A percentile compares a stretch with the other conserved stretches of the same genome.
Conservation (phyloP, 2,888 invertebrate genomes). For the Drosophila melanosoma region DNA sequence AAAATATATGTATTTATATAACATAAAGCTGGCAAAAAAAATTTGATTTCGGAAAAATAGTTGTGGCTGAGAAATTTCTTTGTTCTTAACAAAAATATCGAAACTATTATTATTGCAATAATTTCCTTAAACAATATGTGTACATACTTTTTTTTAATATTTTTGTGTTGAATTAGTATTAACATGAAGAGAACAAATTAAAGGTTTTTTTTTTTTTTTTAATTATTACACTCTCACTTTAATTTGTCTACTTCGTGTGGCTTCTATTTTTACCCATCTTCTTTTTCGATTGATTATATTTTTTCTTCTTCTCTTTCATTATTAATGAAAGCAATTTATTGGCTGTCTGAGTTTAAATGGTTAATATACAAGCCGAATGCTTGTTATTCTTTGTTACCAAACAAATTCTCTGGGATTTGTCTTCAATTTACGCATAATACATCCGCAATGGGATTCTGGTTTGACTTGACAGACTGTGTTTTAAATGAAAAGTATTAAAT, state of each 20-base stretch:
- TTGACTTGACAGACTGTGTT: constrained; percentile 48
- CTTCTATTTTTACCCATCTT: not conserved
- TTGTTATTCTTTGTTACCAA: constrained; percentile 2
- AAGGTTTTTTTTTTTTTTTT: not conserved
- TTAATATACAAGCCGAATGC: constrained; percentile 8
- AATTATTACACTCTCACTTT: constrained; percentile 5
- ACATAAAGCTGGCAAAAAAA: not conserved
- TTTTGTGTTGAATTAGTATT: not conserved
- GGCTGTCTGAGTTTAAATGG: constrained; percentile 43
- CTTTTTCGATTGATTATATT: not conserved
- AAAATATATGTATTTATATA: not conserved
- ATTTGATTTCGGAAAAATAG: no score
- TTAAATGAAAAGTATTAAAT: constrained; percentile 61
- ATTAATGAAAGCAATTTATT: constrained; percentile 65
- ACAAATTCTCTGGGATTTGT: constrained; percentile 26
- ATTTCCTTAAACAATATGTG: not conserved
- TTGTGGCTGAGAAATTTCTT: no score
- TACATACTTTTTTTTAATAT: not conserved
- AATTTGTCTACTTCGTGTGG: not conserved
- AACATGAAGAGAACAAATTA: not conserved
- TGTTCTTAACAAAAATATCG: no score
- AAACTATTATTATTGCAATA: no score
- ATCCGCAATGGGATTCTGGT: constrained; percentile 47
- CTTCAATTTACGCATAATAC: constrained; percentile 20
- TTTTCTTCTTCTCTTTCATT: constrained; percentile 8